Evolutionary conservation across 2,888 invertebrate genomes (phyloP), one percentile per base, ranked within the genome.

Genomic region (Watsonalla binaria): DNA sequence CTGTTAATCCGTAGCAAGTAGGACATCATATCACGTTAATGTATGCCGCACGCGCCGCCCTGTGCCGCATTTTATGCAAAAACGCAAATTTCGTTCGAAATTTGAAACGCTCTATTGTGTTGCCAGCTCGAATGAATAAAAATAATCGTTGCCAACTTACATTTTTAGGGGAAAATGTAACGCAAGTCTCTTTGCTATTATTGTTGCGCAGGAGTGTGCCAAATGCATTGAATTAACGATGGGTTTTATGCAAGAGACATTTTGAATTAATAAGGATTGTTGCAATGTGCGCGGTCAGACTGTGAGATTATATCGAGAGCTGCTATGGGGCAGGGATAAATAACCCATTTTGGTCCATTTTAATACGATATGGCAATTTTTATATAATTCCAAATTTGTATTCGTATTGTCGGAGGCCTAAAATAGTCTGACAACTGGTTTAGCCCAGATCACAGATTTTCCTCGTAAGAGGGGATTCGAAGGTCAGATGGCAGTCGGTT

Each of bases 31-130:
- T 42, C 52, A 58, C 73, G 75, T 66, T 82, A 86, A 85, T 83
- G 82, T 76, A 69, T 59, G 68, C 65, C 80, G 84, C 90, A 86
- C 88, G 89, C 89, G 89, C 81, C 83, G 79, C 68, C 68, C 71
- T 62, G 74, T 67, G 74, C 66, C 67, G 70, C 79, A 79, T 90
- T 90, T 90, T 90, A 90, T 90, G 90, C 90, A 90, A 90, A 90
- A 90, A 90, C 90, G 89, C 90, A 90, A 90, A 90, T 90, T 90
- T 88, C 80, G 81, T 64, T 80, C 78, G 90, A 90, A 90, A 90
- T 90, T 90, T 89, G 90, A 90, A 90, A 90, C 90, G 90, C 72
- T 82, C 81, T 73, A 83, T 90, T 90, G 90, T 85, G 63, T 78
- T 71, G 65, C 68, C 66, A 71, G 72, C 65, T 65, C 62, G 79